Evolutionary conservation across 2,888 invertebrate species (phyloP).

Genomic region (Eucriotettix oculatus): DNA sequence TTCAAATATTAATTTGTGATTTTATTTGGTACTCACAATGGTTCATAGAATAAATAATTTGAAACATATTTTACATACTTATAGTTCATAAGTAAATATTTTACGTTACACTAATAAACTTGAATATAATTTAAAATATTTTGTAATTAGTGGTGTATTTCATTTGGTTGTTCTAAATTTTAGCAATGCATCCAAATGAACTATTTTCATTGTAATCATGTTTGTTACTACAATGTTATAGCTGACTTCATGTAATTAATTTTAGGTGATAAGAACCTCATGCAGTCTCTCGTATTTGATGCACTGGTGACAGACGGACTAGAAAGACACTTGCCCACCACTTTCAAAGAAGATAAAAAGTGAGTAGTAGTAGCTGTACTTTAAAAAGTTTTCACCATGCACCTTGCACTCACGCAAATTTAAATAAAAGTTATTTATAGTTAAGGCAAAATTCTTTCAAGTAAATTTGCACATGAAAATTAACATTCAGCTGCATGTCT

Average conservation of each 20-base stretch:
- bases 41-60: no score
- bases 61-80: no score
- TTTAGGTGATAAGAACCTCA: conserved; percentile 76
- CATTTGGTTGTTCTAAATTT: no score
- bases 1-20: no score
- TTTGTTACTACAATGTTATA: no score
- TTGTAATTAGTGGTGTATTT: no score
- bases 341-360: conserved; percentile 9
- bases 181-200: no score
- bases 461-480: background rate
- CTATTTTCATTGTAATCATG: no score
- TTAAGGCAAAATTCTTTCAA: background rate
- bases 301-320: conserved; percentile 79
- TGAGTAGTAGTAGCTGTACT: conserved; percentile 3
- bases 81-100: no score
- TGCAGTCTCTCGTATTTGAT: conserved; percentile 79
- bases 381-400: background rate
- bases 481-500: conserved; percentile 1
- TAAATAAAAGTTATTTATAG: background rate
- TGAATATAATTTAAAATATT: no score
- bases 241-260: conserved; percentile 11
- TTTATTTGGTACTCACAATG: no score
- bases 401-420: background rate
- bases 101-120: no score
- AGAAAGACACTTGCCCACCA: conserved; percentile 33